Conservation (phyloP, 37 sponge, comb jelly and placozoan species). For the Agelas oroides region DNA sequence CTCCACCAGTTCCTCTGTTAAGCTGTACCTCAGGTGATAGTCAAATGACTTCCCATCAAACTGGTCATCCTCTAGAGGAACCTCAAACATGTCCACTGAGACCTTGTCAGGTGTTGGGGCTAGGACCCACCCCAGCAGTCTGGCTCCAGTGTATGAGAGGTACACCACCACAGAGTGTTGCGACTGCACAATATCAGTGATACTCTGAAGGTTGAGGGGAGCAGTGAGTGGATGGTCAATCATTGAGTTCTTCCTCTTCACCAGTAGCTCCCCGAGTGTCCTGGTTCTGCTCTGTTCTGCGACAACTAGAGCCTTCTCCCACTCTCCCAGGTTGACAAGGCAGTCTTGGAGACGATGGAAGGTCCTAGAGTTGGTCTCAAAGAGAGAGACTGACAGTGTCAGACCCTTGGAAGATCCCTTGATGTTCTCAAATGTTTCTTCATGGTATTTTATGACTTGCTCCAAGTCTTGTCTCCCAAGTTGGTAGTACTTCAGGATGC, state of each 20-base stretch:
- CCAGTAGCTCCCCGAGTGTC: constrained; percentile 77
- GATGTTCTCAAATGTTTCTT: constrained; percentile 46
- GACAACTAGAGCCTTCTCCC: constrained; percentile 36
- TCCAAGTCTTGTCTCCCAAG: constrained; percentile 41
- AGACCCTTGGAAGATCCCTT: constrained; percentile 60
- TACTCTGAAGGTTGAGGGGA: constrained; percentile 36
- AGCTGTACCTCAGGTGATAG: constrained; percentile 60
- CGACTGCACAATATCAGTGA: constrained; percentile 20
- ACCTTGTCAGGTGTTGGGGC: constrained; percentile 23
- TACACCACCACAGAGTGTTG: constrained; percentile 50
- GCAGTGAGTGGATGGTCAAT: constrained; percentile 2
- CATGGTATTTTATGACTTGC: constrained; percentile 40
- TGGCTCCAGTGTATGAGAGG: constrained; percentile 69
- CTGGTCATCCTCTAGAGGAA: constrained; percentile 45
- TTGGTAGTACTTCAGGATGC: constrained; percentile 31
- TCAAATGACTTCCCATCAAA: constrained; percentile 71
- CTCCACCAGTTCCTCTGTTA: constrained; percentile 54
- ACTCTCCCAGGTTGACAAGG: constrained; percentile 38
- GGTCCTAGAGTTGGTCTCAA: constrained; percentile 69
- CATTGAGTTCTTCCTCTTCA: constrained; percentile 24
- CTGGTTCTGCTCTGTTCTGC: constrained; percentile 75
- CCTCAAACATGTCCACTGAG: constrained; percentile 45
- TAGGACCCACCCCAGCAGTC: constrained; percentile 68
- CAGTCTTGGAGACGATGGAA: constrained; percentile 71
- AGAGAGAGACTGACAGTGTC: constrained; percentile 61